phyloP scores from a whole-genome alignment of 2,113 vertebrate genomes.

The Alligator mississippiensis region DNA sequence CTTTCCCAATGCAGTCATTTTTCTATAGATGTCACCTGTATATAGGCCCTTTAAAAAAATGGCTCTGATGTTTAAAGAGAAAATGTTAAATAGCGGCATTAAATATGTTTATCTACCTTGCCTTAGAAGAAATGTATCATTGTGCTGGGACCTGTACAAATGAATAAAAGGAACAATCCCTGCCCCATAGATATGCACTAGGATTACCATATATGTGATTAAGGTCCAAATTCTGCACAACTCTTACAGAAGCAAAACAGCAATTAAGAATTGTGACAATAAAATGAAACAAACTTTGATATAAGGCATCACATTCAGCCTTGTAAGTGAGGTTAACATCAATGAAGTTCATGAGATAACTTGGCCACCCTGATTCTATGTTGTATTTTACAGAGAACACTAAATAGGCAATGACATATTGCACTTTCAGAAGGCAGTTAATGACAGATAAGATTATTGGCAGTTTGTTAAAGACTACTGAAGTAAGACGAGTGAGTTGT shows the following conservation, averaged over 20 bases:
- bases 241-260: neutral
- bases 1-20: no score
- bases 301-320: neutral
- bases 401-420: neutral
- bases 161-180: neutral
- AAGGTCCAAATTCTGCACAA: neutral
- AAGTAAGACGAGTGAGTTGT: neutral
- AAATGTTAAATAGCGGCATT: no score
- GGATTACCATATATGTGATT: neutral
- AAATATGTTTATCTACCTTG: neutral
- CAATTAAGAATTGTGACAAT: neutral
- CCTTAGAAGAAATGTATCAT: neutral
- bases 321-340: neutral
- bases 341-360: neutral
- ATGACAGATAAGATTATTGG: neutral
- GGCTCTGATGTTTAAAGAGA: no score
- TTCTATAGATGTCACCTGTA: no score
- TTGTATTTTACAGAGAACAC: neutral
- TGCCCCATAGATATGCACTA: neutral
- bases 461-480: neutral
- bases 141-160: neutral
- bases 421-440: neutral
- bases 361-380: neutral
- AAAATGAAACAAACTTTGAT: neutral
- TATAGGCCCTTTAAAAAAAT: no score